Evolutionary conservation across 2,797 vertebrate species (phyloP), one percentile per base, ranked within the genome.

Genomic region (Buceros bicornis): DNA sequence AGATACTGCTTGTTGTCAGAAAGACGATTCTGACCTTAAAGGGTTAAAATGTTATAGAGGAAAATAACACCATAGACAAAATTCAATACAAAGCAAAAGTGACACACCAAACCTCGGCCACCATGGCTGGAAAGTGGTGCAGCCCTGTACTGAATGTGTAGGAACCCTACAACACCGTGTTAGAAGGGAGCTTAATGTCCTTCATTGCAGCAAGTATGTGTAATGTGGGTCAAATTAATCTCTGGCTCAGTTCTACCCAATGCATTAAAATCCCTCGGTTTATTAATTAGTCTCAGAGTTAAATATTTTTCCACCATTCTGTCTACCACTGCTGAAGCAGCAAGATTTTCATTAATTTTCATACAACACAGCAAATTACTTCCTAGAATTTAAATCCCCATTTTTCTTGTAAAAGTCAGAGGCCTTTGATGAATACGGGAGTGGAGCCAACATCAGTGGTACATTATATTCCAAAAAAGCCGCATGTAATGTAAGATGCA

Each of bases 291-390:
- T 90, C 80, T 61, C 85, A 94, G 79, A 93, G n/a, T 51, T 79
- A 91, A 89, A 90, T 93, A 91, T 93, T 91, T 94, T 96, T 95
- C 91, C 76, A 88, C 43, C 24, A 65, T 85, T 89, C 84, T 78
- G 37, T 93, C 87, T 86, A 56, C 89, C 50, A 53, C 65, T 51
- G 51, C 51, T 78, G 89, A 70, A 91, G 76, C 72, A 90, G 76
- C 58, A 95, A 95, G 80, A 95, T 91, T 96, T 95, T 93, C 69
- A 95, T 96, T 96, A 89, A 91, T 95, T 93, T 94, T 91, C 85
- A 91, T 90, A 73, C 69, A 93, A 95, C 77, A 20, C 76, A 95
- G 95, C 69, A 94, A 96, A 95, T 95, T 93, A 66, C 85, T 95
- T 95, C 70, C 94, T 94, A 90, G 85, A 88, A 84, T 88, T 83